These are phyloP conservation scores for Epizoanthus ramosus DNA, from an alignment of 92 coral and sea anemone genomes.

Conservation along the genomic window DNA sequence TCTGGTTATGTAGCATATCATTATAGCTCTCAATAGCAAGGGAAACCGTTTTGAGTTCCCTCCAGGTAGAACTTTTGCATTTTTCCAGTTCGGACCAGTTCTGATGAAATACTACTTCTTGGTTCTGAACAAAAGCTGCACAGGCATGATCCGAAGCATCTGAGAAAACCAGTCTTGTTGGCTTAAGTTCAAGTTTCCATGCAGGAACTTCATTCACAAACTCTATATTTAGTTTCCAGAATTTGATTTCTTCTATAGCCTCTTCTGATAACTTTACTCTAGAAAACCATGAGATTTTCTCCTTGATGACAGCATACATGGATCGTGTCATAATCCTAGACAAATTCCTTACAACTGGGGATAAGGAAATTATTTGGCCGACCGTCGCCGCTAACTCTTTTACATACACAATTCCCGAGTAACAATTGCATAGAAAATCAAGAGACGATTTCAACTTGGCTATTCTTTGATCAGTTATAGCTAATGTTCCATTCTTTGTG, in stretches of 20 bases:
- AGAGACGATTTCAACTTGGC: slow-evolving; percentile 11
- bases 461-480: slow-evolving; percentile 7
- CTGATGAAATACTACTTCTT: not conserved
- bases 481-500: not conserved
- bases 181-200: slow-evolving; percentile 11
- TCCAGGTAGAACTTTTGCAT: slow-evolving; percentile 35
- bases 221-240: slow-evolving; percentile 32
- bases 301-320: no score
- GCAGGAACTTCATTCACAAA: slow-evolving; percentile 7
- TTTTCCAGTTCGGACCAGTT: slow-evolving; percentile 35
- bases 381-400: slow-evolving; percentile 34
- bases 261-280: not conserved
- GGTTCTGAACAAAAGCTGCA: slow-evolving; percentile 2
- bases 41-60: slow-evolving; percentile 27
- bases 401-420: slow-evolving; percentile 6
- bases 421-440: slow-evolving; percentile 12
- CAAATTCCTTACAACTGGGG: slow-evolving; percentile 22
- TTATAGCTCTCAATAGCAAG: not conserved
- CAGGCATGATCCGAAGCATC: slow-evolving; percentile 35
- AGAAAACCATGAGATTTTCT: no score
- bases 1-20: not conserved
- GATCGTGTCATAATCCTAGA: slow-evolving; percentile 1
- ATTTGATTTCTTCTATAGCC: slow-evolving; percentile 10
- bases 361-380: slow-evolving; percentile 41
- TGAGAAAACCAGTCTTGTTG: slow-evolving; percentile 40